Evolutionary conservation across 2,888 invertebrate genomes (phyloP).

Genomic region (Orthosia incerta): DNA sequence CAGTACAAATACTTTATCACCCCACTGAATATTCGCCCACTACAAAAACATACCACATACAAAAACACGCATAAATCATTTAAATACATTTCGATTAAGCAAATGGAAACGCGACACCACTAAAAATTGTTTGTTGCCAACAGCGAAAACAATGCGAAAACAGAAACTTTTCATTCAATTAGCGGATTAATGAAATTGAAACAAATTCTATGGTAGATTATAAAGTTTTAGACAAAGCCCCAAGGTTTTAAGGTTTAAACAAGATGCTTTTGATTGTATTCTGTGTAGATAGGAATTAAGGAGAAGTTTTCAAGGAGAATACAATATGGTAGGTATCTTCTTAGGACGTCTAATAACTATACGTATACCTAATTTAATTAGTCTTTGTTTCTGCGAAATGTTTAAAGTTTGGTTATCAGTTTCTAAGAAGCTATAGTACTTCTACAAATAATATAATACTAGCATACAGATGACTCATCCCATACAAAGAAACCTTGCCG

Average conservation of each 20-base stretch:
- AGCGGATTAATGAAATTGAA: slow-evolving; percentile 47
- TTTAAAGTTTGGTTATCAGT: neutral
- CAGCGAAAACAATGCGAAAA: slow-evolving; percentile 9
- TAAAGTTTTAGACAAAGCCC: slow-evolving; percentile 39
- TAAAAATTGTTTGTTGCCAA: slow-evolving; percentile 19
- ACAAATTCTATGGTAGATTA: slow-evolving; percentile 32
- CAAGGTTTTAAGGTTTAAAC: slow-evolving; percentile 9
- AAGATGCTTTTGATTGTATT: slow-evolving; percentile 31
- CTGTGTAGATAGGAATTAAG: slow-evolving; percentile 1
- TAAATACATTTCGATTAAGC: slow-evolving; percentile 11
- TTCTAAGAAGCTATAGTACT: neutral
- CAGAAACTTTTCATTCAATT: slow-evolving; percentile 46
- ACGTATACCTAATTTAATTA: neutral
- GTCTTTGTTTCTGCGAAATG: neutral
- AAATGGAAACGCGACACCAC: slow-evolving; percentile 31
- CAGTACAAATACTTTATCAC: neutral
- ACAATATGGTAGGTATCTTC: neutral
- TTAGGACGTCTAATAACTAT: neutral
- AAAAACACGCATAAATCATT: slow-evolving; percentile 38
- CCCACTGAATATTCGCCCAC: neutral
- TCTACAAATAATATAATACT: no score
- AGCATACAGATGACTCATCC: no score
- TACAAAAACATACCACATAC: slow-evolving; percentile 11
- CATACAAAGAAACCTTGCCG: no score
- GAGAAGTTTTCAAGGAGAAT: neutral